These are phyloP conservation scores for Stomatorhinus walkeri DNA, from an alignment of 2,797 vertebrate genomes.

Conservation along the genomic window DNA sequence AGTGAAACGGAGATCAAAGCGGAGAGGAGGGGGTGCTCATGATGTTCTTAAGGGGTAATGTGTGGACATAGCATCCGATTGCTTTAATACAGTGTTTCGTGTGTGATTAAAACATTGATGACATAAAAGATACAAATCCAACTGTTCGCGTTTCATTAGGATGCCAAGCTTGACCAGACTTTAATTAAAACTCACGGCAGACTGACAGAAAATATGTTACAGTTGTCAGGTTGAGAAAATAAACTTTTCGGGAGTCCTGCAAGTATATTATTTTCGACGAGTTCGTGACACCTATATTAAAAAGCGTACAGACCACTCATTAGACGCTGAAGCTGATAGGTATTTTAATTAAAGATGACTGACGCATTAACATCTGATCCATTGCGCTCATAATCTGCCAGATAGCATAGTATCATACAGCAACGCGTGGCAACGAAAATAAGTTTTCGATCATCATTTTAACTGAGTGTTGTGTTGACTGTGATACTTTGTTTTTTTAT, in stretches of 20 bases:
- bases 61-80: conserved; percentile 9
- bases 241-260: background rate
- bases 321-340: background rate
- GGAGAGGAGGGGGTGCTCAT: conserved; percentile 76
- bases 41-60: conserved; percentile 89
- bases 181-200: background rate
- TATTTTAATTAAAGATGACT: conserved; percentile 16
- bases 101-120: background rate
- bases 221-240: background rate
- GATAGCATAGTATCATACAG: background rate
- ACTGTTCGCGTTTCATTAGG: background rate
- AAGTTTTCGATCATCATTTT: background rate
- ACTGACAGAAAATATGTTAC: background rate
- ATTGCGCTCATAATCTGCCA: background rate
- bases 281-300: background rate
- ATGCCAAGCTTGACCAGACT: background rate
- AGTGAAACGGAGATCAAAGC: conserved; percentile 78
- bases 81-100: background rate
- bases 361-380: conserved; percentile 20
- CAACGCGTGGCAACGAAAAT: background rate
- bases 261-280: background rate
- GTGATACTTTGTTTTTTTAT: conserved; percentile 12
- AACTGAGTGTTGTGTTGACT: background rate
- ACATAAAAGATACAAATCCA: background rate
- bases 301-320: background rate